These are phyloP conservation scores for Lithobates pipiens DNA, from an alignment of 2,797 vertebrate species.

Conservation along the genomic window DNA sequence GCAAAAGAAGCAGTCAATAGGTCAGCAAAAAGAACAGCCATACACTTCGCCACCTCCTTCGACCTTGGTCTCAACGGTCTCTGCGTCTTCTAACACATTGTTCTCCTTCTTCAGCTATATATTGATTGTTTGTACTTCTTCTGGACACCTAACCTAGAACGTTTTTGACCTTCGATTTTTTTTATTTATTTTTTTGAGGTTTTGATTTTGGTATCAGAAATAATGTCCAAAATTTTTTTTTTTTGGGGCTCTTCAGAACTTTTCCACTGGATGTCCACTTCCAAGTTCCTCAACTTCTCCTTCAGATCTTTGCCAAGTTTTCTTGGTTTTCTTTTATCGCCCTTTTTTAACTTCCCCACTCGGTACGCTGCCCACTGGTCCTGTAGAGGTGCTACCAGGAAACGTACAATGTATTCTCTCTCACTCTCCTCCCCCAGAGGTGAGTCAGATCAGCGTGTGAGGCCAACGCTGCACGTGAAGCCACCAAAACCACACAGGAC, in stretches of 20 bases:
- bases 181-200: neutral
- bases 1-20: neutral
- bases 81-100: neutral
- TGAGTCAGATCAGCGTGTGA: neutral
- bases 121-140: neutral
- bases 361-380: neutral
- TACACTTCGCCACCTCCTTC: neutral
- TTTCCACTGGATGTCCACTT: neutral
- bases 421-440: neutral
- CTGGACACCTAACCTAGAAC: neutral
- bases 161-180: too few relatives aligned
- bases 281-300: neutral
- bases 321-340: neutral
- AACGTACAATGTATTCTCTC: neutral
- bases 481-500: conserved; percentile 26
- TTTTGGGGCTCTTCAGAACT: neutral
- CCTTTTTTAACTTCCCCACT: neutral
- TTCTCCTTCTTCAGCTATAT: neutral
- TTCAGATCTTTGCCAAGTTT: too few relatives aligned
- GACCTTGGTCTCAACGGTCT: neutral
- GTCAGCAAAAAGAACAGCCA: neutral
- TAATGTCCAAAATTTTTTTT: neutral
- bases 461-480: neutral
- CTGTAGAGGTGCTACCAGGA: neutral
- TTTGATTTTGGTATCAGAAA: neutral